Conservation (phyloP, 2,888 invertebrate genomes). For the Cephus spinipes region DNA sequence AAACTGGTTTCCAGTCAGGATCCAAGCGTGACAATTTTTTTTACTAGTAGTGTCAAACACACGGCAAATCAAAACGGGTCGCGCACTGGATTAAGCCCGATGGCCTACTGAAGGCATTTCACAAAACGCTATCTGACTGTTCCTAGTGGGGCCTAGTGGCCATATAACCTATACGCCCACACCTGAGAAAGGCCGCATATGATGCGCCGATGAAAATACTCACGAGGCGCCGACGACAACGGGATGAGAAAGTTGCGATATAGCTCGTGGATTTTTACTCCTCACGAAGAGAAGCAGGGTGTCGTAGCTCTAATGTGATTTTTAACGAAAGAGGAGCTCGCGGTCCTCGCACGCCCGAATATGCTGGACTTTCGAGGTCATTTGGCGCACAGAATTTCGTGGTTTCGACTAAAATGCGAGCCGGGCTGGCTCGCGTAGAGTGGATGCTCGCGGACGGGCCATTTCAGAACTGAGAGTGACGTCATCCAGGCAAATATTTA, state of each 20-base stretch:
- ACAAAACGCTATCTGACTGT: neutral
- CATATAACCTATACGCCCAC: conserved; percentile 36
- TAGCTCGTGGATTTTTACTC: neutral
- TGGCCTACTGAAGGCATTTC: conserved; percentile 8
- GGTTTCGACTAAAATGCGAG: conserved; percentile 1
- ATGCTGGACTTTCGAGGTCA: conserved; percentile 26
- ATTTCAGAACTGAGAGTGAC: conserved; percentile 23
- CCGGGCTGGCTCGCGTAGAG: conserved; percentile 16
- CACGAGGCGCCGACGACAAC: conserved; percentile 13
- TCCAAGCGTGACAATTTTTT: neutral
- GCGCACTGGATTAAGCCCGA: conserved; percentile 4
- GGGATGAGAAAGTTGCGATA: neutral
- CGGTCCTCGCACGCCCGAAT: conserved; percentile 14
- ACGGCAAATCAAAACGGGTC: neutral
- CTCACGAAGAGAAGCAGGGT: conserved; percentile 13
- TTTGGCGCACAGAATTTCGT: conserved; percentile 13
- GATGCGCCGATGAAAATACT: conserved; percentile 29
- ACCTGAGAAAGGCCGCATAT: conserved; percentile 18
- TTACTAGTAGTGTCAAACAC: neutral
- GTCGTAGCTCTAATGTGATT: conserved; percentile 21
- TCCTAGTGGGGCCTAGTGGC: conserved; percentile 5
- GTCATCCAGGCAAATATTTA: conserved; percentile 23
- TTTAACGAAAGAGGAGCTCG: conserved; percentile 5
- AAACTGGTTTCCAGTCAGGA: neutral
- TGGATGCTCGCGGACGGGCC: conserved; percentile 16